Base-by-base conservation (phyloP, 2,113 vertebrate species). In the Odocoileus hemionus region DNA sequence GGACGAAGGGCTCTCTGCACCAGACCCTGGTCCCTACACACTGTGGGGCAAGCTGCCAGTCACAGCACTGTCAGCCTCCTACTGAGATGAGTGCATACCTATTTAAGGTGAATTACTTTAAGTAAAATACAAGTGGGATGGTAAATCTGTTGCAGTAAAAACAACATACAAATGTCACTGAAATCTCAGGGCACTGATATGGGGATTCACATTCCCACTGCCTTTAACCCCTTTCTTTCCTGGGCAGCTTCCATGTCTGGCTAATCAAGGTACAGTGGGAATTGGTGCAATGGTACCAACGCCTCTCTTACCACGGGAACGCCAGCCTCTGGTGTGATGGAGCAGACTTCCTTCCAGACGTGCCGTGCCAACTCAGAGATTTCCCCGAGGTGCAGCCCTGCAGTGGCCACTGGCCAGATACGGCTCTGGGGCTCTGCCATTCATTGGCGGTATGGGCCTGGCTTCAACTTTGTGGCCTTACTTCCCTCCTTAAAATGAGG, bases 91-190 rank as follows among this genome's bases (percentile, higher is more conserved):
- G 8, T 5, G 7, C 36, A 74, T 80, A 64, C 50, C 47, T 19
- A 88, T 13, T 45, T 28, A 58, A 78, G n/a, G 28, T 79, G 52
- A 89, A 64, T 79, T 50, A 74, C 70, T 93, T 67, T 67, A 52
- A 96, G 58, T 50, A 83, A 57, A 88, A 87, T 45, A 14, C 60
- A 98, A 97, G 17, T 21, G 47, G 43, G 36, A 89, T 25, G 70
- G n/a, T 43, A 57, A 58, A 79, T 33, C 4, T 30, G 60, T 64
- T 70, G 50, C 7, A 55, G 45, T 33, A 60, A 58, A 13, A 39
- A 58, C 54, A 84, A 47, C 12, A 30, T 1, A 54, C 5, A 50
- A 58, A 50, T 58, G 45, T 78, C 80, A 47, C 50, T 91, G 12
- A 87, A 61, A 58, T 52, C 50, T 26, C 13, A 78, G 28, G 78